Base-by-base conservation (phyloP, 2,888 invertebrate species). In the Stomorhina lunata region DNA sequence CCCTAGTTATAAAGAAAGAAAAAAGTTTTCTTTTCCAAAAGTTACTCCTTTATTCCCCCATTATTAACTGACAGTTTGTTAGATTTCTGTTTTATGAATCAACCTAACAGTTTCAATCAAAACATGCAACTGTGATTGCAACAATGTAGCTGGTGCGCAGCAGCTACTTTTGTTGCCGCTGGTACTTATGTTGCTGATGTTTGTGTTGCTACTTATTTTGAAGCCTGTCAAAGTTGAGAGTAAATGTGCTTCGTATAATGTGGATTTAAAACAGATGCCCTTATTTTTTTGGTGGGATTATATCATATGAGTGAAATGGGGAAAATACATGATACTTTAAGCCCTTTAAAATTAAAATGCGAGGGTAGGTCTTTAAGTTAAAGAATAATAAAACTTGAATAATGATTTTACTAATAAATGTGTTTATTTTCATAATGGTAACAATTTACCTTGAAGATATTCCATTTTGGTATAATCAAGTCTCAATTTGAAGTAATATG, bases 241-340 rank as follows among this genome's bases (percentile, higher is more conserved):
- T 55, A 15, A 17, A 29, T 32, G 29, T 55, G 2, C 34, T 40
- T 53, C 5, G 12, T 59, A 22, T 17, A 17, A 34, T 57, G 10
- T 59, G 59, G 76, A 76, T 61, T 81, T 72, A 59, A 80, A 66
- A 71, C 76, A 81, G 76, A 81, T 81, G 71, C 80, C 69, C 63
- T 80, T 43, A 57, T 75, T 61, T 50, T 40, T 12, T 5, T 43
- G 17, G 5, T 40, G 25, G 9, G 2, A 15, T n/a, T 40, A 25
- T 55, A 29, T 22, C 10, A 22, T 10, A 15, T 10, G 34, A 6
- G 5, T 34, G 7, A 7, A 48, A 45, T 57, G 20, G 2, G 20
- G 43, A 43, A 34, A 55, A 12, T 45, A 3, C 37, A 27, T 45
- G 43, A 59, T 53, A 37, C n/a, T 53, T 53, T 27, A 7, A 59